Base-by-base conservation (phyloP, 2,888 invertebrate genomes). In the Anagyrus pseudococci region DNA sequence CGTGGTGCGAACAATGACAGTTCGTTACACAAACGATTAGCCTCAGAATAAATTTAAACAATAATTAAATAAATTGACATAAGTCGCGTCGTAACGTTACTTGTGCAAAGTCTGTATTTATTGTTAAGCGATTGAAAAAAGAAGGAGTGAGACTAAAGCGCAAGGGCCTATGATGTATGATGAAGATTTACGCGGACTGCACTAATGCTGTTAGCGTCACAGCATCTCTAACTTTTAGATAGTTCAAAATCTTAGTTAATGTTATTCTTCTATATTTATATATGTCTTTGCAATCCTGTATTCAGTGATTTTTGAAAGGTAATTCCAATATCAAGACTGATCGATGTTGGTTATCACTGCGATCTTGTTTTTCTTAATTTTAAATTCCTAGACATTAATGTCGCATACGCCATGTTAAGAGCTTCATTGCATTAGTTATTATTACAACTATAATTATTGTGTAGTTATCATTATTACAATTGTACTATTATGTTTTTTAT, bases 291-390 rank as follows among this genome's bases (percentile, higher is more conserved):
- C 77, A 73, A 78, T 76, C 70, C 48, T 62, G 67, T 73, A 70
- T 75, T 72, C 74, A 71, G 76, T 78, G 74, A 78, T 76, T 76
- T 75, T 76, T 77, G 78, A 77, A 75, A 37, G 70, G 71, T 76
- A 75, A 77, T 73, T 73, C 74, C 76, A 77, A 79, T 79, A 73
- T 72, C 74, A 80, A 80, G 80, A 80, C 80, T 80, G 80, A 79
- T 77, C 78, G 80, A 78, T 80, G 80, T 80, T 80, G 80, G 80
- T 80, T 78, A 74, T 74, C 73, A 58, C 58, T 58, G 64, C 64
- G 57, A 63, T 46, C 46, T 25, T 56, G 25, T 58, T 61, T 48
- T 23, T 61, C 61, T 72, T 67, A 73, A 72, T 73, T 75, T 20
- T 52, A 41, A 54, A 19, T 56, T 29, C 25, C 29, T 58, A 53